These are phyloP conservation scores for Fratercula arctica DNA, from an alignment of 2,797 vertebrate genomes.

Conservation along the genomic window DNA sequence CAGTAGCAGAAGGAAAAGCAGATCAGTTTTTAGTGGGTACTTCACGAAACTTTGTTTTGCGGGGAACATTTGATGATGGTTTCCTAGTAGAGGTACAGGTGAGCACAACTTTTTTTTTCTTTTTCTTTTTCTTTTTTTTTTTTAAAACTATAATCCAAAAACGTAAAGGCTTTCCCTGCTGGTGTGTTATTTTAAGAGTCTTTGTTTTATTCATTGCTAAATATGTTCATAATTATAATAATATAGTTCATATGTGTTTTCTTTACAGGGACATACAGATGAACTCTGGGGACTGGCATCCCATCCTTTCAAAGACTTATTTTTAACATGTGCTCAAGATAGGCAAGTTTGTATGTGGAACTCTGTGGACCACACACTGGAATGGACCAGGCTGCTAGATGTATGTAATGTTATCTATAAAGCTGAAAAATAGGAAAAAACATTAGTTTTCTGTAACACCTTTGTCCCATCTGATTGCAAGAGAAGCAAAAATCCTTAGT, in stretches of 20 bases:
- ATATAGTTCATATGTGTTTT: background rate
- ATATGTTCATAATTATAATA: background rate
- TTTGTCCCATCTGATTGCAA: background rate
- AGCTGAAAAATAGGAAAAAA: background rate
- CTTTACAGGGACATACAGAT: slow-evolving; percentile 92
- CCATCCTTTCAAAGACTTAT: slow-evolving; percentile 91
- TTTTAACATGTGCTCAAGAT: slow-evolving; percentile 96
- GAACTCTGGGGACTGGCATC: slow-evolving; percentile 96
- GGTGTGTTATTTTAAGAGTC: background rate
- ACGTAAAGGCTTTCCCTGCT: background rate
- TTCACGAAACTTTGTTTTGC: slow-evolving; percentile 93
- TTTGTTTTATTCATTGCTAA: background rate
- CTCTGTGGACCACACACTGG: slow-evolving; percentile 87
- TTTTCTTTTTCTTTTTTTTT: background rate
- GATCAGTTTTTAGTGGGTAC: slow-evolving; percentile 95
- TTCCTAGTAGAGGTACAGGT: slow-evolving; percentile 97
- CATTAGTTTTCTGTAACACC: background rate
- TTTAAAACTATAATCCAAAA: background rate
- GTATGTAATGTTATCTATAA: slow-evolving; percentile 74
- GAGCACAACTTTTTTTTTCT: background rate
- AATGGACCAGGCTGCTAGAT: slow-evolving; percentile 93
- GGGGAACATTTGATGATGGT: slow-evolving; percentile 94
- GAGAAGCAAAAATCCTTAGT: background rate
- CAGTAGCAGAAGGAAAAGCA: slow-evolving; percentile 92
- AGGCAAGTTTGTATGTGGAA: slow-evolving; percentile 95